These are phyloP conservation scores for Drosophila nebulosa DNA, from an alignment of 1,140 invertebrate genomes.

Conservation along the genomic window DNA sequence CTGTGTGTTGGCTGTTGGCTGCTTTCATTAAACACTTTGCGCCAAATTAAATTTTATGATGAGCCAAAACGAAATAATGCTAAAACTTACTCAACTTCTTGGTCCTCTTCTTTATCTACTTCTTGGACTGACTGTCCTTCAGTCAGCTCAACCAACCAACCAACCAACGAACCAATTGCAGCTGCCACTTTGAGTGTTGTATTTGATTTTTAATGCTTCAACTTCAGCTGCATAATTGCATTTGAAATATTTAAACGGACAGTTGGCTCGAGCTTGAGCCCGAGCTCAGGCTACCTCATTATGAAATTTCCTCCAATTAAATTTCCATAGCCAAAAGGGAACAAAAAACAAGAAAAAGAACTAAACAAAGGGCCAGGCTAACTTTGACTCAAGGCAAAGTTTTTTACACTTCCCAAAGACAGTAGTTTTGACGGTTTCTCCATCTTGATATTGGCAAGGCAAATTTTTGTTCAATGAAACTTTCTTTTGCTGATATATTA, in stretches of 20 bases:
- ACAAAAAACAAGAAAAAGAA: neutral
- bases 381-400: neutral
- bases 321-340: constrained; percentile 43
- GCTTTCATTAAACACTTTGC: constrained; percentile 80
- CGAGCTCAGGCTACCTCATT: constrained; percentile 35
- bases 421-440: neutral
- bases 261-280: constrained; percentile 1
- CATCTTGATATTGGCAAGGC: neutral
- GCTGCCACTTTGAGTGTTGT: constrained; percentile 69
- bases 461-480: neutral
- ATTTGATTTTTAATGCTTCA: constrained; percentile 75
- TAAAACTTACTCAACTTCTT: neutral
- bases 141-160: constrained; percentile 1
- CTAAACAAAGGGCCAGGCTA: neutral
- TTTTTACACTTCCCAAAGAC: neutral
- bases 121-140: constrained; percentile 1
- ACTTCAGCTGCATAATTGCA: constrained; percentile 70
- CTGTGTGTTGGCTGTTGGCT: constrained; percentile 21
- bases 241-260: constrained; percentile 64
- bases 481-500: too few relatives aligned
- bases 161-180: constrained; percentile 43
- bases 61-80: constrained; percentile 38
- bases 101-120: too few relatives aligned
- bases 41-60: constrained; percentile 80
- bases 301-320: constrained; percentile 46